phyloP scores from a whole-genome alignment of 2,113 vertebrate species.

The Coptodon bakossiorum region DNA sequence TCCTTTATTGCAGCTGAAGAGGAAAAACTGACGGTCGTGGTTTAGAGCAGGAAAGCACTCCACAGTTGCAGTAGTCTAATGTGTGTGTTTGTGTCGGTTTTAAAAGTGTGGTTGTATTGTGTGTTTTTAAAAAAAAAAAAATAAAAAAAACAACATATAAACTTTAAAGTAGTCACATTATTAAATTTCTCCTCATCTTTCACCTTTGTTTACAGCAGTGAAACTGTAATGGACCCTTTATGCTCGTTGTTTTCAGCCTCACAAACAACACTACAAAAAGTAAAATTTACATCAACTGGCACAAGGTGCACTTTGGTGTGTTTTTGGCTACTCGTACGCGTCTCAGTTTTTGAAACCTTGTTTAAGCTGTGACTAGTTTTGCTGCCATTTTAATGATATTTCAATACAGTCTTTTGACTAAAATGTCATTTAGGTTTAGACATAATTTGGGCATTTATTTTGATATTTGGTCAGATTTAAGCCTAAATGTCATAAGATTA shows the following conservation, averaged over 20 bases:
- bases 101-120: neutral
- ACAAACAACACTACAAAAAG: neutral
- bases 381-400: neutral
- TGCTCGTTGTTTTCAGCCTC: neutral
- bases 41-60: neutral
- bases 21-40: neutral
- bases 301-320: accelerated
- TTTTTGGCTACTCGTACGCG: accelerated
- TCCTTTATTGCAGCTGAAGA: neutral
- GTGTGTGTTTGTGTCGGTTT: neutral
- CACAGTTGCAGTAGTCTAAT: neutral
- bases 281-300: neutral
- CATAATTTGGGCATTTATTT: neutral
- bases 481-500: neutral
- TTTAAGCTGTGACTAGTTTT: neutral
- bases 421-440: neutral
- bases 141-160: neutral
- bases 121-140: neutral
- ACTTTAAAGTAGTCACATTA: neutral
- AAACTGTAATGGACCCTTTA: neutral
- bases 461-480: neutral
- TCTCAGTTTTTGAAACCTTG: neutral
- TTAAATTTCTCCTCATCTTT: neutral
- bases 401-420: neutral
- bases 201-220: neutral